Base-by-base conservation (phyloP, 2,888 invertebrate genomes). In the Antitype chi region DNA sequence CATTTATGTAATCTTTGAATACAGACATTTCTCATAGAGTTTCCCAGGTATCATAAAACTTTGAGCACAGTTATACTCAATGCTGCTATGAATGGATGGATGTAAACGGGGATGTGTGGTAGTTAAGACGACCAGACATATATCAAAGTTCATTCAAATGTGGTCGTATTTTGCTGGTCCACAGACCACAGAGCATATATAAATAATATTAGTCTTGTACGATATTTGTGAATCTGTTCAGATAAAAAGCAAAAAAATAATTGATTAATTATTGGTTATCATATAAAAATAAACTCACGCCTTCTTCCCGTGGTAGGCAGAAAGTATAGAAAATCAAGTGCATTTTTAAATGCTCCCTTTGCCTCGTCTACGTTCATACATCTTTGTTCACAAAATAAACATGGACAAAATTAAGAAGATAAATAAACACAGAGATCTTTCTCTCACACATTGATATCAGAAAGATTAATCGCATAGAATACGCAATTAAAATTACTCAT, bases 81-180 rank as follows among this genome's bases (percentile, higher is more conserved):
- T 80, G 55, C 25, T 28, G 55, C 15, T 43, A 38, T 62, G 28
- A 67, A 73, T 62, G 38, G 38, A 60, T 25, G 13, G 20, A 17
- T 57, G n/a, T 43, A 2, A 55, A 55, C 43, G 28, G 28, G 13
- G n/a, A 57, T 52, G 55, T 32, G 67, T 79, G 4, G 66, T 60
- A 67, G 47, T 72, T 53, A 15, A 28, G 55, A 66, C 47, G 20
- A 6, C 6, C 15, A 38, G 66, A 15, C 25, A 60, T 23, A 23
- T 13, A 20, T 17, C 28, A 28, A 38, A n/a, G n/a, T 43, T n/a
- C n/a, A 28, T 66, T 43, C 15, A 57, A 59, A 59, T 28, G 15
- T 32, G 8, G 25, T 15, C 13, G 6, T 55, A 55, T 8, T 13
- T 23, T 52, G 23, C 25, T 25, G 17, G 9, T 20, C 11, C 13